Base-by-base conservation (phyloP, 2,113 vertebrate species). In the Strigops habroptila region DNA sequence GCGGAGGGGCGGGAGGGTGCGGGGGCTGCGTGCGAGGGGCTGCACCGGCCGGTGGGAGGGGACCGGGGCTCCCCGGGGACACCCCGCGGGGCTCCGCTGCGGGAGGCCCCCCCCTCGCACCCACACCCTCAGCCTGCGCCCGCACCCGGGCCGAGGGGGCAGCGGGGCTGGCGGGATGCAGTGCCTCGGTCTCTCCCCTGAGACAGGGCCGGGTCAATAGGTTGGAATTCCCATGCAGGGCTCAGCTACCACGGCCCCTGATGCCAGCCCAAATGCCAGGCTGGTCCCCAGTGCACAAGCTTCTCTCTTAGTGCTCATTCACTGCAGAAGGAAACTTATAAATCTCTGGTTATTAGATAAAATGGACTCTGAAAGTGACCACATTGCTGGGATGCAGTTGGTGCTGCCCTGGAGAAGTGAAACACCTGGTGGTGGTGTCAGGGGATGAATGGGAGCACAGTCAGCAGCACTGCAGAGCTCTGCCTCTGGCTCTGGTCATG, bases 221-320 rank as follows among this genome's bases (percentile, higher is more conserved):
- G 33, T 35, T 22, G 55, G 14, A 13, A 6, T 39, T 9, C 17
- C 43, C 14, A 0, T 0, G 7, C 28, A 12, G 55, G 9, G 43
- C 3, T 12, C 67, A 17, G 57, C 65, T 13, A 1, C 7, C 6
- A 0, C 1, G 9, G 11, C 22, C 17, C 65, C 14, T 8, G 5
- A 0, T 1, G 3, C 14, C 62, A 12, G n/a, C 52, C 48, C 24
- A 4, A 53, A 16, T 2, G 23, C 49, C 33, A 64, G 31, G 5
- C 11, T 6, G 23, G 27, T 18, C 35, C 53, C 49, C 53, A 8
- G 39, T 23, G 51, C 8, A 4, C 1, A 18, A 73, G 21, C 41
- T 35, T 5, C 51, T n/a, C 37, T 24, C 37, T 44, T 5, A 0
- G 19, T 1, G 17, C 3, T 52, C 18, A 3, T 27, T 39, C 3